Evolutionary conservation across 2,888 invertebrate species (phyloP), one percentile per base, ranked within the genome.

Genomic region (Agrotis clavis): DNA sequence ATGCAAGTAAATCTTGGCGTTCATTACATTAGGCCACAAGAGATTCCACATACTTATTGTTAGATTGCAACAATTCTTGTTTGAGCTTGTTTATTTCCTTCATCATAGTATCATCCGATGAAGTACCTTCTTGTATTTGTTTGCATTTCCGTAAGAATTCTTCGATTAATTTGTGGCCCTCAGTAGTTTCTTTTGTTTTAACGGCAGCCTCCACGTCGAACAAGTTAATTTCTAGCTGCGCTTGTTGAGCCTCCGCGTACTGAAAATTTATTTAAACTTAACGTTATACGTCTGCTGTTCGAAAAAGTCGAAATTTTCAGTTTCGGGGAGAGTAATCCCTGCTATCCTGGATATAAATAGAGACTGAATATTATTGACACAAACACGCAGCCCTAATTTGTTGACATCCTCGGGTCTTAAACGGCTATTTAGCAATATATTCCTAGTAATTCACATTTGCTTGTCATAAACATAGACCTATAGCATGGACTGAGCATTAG

Each of bases 191-290:
- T 71, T 93, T 84, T 0, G 94, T 88, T 74, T 92, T 87, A 45
- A 91, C 86, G 13, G 91, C 81, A 21, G 93, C 85, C 79, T 95
- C 94, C 2, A 91, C 88, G 85, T 95, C 94, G 70, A 94, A 95
- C 41, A 95, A 82, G 82, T 96, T 95, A 2, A 94, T 95, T 93
- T 98, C 98, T 35, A 98, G 94, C 89, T 98, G 97, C 18, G 97
- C 96, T 88, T 98, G 98, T 89, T 98, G 98, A 60, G 96, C 93
- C 88, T 97, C 97, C 1, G 98, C 98, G 90, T 97, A 97, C 98
- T 98, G 92, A 92, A 96, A 91, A 80, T 41, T 25, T 0, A n/a
- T 21, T 5, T 9, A 41, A 68, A 6, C 35, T 35, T 35, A n/a
- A n/a, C 5, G 41, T 41, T 25, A 25, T 25, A 25, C 1, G 35